Base-by-base conservation (phyloP, 2,797 vertebrate species). In the Melanotaenia nigrans region DNA sequence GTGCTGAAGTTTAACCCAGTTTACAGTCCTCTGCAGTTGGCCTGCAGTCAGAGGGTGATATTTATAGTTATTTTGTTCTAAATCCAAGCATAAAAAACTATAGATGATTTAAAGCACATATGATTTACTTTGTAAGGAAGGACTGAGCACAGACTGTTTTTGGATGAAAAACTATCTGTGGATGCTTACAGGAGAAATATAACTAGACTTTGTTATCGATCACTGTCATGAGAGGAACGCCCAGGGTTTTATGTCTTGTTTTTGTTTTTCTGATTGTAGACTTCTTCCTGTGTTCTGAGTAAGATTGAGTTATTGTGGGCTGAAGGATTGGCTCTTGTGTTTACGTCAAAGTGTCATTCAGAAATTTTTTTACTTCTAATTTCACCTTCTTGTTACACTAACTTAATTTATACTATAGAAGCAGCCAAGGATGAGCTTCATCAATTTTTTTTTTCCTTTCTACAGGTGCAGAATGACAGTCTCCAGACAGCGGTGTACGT, bases 401-500 rank as follows among this genome's bases (percentile, higher is more conserved):
- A 10, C 20, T 14, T 13, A 16, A 1, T 25, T 49, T 36, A 5
- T 38, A 33, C 38, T 32, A 14, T 10, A 24, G n/a, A 69, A 73
- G 16, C 45, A 56, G 18, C n/a, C 54, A 30, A 61, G 4, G 0
- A 20, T 54, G 11, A 40, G 42, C 58, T 56, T 61, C 14, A 33
- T n/a, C 0, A 0, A 14, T n/a, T 56, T 64, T 59, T 45, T 68
- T 32, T 28, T 4, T 0, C 4, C 24, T 60, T 32, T 78, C 57
- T 28, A 3, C 77, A 95, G 94, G 90, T 79, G 33, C 73, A 89
- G 16, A 69, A 93, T 80, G 89, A 94, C 14, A 85, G 12, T 38
- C 66, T 79, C 6, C 73, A 66, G 1, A 83, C 92, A 0, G 89
- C 90, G 0, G 87, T 98, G 58, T 99, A 99, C 30, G 96, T 92